phyloP scores from a whole-genome alignment of 2,113 vertebrate species.

The Oostethus manadensis region DNA sequence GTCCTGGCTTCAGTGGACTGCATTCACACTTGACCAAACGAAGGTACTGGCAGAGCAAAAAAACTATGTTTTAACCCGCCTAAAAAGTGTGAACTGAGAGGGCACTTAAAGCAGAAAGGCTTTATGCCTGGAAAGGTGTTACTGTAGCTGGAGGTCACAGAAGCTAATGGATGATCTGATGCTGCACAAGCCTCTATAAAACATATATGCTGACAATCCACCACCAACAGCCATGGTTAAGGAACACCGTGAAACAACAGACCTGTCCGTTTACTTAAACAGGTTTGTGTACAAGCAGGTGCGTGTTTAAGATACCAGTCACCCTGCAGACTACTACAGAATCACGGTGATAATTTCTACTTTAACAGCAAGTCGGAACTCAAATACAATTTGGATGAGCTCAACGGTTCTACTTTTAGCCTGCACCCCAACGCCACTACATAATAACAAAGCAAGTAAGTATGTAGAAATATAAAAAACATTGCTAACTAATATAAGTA shows the following conservation, averaged over 20 bases:
- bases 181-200: background rate
- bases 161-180: background rate
- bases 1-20: too few species aligned
- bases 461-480: too few species aligned
- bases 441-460: background rate
- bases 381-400: background rate
- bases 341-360: background rate
- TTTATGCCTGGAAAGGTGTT: too few species aligned
- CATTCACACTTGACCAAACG: too few species aligned
- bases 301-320: background rate
- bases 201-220: background rate
- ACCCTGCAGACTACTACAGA: background rate
- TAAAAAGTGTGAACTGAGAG: constrained; percentile 46
- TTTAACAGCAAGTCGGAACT: background rate
- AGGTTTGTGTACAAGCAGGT: background rate
- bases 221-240: background rate
- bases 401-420: background rate
- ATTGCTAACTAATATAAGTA: too few species aligned
- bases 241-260: background rate
- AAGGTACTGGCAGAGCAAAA: too few species aligned
- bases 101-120: constrained; percentile 30
- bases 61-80: background rate
- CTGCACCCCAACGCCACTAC: background rate
- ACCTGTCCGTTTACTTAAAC: background rate
- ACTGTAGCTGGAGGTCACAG: background rate